Base-by-base conservation (phyloP, 2,888 invertebrate genomes). In the Drosophila parthenogenetica region DNA sequence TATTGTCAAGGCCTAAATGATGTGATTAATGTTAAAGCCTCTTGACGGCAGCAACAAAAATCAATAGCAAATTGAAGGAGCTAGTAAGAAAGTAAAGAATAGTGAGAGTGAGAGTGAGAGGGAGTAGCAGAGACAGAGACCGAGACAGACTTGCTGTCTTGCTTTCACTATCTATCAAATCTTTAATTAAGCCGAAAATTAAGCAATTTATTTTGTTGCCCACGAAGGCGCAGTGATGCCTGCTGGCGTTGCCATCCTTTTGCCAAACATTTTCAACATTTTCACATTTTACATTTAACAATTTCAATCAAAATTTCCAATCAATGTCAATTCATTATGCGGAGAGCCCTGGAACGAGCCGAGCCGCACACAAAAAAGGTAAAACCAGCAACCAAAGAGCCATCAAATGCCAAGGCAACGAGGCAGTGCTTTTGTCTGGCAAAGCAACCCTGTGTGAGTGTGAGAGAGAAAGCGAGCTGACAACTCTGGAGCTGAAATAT, bases 251-350 rank as follows among this genome's bases (percentile, higher is more conserved):
- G 69, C 72, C 69, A 76, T 67, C 69, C 60, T 77, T 71, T 46
- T 57, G 69, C 64, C 64, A 59, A 59, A 25, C 25, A 25, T 25
- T 7, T 5, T 7, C 35, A 35, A 13, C 35, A 35, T 13, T 35
- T 35, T 13, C 13, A 13, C 35, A 35, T 35, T 49, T 48, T 48
- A 13, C 25, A 73, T 77, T 79, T 79, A 66, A 74, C 77, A 87
- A 87, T 90, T 90, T 83, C 90, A 90, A 90, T 91, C 90, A 91
- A 90, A 91, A 90, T 91, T 91, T 90, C 90, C 91, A 90, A 91
- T 90, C 90, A 90, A 91, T 90, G 90, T 91, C 90, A 90, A 91
- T 90, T 91, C 90, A 89, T 89, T 89, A 89, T 79, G 87, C 79
- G 76, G 10, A 17, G 17, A 22, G 42, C 11, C 17, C 14, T 8